Evolutionary conservation across 2,113 vertebrate species (phyloP).

Genomic region (Sardina pilchardus): DNA sequence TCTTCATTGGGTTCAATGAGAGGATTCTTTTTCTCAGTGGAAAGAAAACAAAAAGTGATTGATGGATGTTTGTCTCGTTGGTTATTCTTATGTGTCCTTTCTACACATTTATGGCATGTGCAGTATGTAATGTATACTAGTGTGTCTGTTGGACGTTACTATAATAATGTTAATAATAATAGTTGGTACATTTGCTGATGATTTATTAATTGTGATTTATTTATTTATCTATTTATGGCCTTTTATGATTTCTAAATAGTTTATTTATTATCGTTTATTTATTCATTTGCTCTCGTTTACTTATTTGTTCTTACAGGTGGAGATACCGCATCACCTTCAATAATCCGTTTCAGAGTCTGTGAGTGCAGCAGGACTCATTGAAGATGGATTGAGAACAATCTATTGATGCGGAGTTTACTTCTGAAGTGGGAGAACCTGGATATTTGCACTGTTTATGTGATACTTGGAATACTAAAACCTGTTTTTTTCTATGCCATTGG

Average conservation of each 20-base stretch:
- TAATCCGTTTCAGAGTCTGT: slow-evolving; percentile 41
- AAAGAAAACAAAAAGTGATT: neutral
- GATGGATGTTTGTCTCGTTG: neutral
- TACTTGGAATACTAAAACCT: slow-evolving; percentile 31
- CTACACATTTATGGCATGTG: neutral
- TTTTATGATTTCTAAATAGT: neutral
- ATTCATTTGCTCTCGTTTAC: no score
- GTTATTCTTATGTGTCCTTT: neutral
- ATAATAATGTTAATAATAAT: neutral
- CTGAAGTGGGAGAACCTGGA: slow-evolving; percentile 35
- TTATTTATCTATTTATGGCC: neutral
- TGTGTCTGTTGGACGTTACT: neutral
- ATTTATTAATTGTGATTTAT: neutral
- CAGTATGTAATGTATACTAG: neutral
- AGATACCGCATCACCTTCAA: slow-evolving; percentile 62
- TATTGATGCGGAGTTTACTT: neutral
- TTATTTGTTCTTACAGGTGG: slow-evolving; percentile 62
- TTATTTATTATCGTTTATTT: no score
- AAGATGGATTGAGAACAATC: neutral
- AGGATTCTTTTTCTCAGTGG: neutral
- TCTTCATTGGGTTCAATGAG: slow-evolving; percentile 19
- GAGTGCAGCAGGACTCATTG: neutral
- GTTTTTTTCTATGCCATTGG: slow-evolving; percentile 16
- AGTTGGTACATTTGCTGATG: neutral
- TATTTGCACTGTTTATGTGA: slow-evolving; percentile 52